A percentile compares a stretch with the other conserved stretches of the same genome.
Conservation (phyloP, 1,140 invertebrate genomes). For the Ladona fulva region DNA sequence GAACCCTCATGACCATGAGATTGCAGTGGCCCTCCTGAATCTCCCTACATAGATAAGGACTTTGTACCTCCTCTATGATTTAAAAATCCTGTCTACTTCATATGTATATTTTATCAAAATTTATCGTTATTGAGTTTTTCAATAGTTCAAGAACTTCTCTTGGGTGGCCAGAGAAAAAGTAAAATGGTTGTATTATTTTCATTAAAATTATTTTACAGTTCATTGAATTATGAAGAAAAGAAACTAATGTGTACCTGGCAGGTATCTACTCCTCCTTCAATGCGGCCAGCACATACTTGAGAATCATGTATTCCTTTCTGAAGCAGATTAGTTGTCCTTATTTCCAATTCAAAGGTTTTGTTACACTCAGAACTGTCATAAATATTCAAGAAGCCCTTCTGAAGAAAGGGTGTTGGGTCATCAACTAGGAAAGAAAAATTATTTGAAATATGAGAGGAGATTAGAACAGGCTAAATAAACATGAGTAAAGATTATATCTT, state of each 20-base stretch:
- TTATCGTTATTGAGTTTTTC: too few species aligned
- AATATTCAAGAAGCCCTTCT: slow-evolving; percentile 35
- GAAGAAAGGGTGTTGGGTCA: slow-evolving; percentile 27
- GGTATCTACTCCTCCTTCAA: slow-evolving; percentile 40
- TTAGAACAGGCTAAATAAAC: too few species aligned
- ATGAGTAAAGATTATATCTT: too few species aligned
- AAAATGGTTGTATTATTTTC: too few species aligned
- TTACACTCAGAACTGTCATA: slow-evolving; percentile 40
- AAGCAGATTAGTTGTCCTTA: slow-evolving; percentile 38
- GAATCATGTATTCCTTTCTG: slow-evolving; percentile 22
- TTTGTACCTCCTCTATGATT: too few species aligned
- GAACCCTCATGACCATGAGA: slow-evolving; percentile 32
- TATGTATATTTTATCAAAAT: too few species aligned
- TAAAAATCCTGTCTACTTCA: too few species aligned
- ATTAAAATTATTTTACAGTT: too few species aligned
- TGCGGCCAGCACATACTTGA: slow-evolving; percentile 40
- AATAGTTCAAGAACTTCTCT: too few species aligned
- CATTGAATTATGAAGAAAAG: neutral
- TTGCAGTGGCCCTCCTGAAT: slow-evolving; percentile 62
- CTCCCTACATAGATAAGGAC: too few species aligned
- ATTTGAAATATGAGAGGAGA: too few species aligned
- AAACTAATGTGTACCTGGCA: slow-evolving; percentile 40
- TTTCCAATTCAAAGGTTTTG: slow-evolving; percentile 35
- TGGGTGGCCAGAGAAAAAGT: too few species aligned
- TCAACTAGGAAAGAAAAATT: slow-evolving; percentile 19